Evolutionary conservation across 2,797 vertebrate species (phyloP), one percentile per base, ranked within the genome.

Genomic region (Chloroceryle inda): DNA sequence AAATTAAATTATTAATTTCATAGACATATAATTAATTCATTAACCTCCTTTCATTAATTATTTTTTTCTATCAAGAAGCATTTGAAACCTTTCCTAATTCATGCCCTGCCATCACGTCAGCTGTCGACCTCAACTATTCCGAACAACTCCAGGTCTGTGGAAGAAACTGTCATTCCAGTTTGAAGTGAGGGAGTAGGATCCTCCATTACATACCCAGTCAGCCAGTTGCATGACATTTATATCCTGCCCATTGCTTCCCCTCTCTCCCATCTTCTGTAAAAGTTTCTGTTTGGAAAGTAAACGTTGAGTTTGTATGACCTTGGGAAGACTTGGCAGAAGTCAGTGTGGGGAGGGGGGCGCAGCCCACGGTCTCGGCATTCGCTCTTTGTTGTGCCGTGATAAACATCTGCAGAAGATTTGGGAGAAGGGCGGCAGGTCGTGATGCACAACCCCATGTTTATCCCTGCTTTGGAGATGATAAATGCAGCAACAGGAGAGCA

Each of bases 371-470:
- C 63, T 67, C 1, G 5, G 24, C 8, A 9, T 86, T 69, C 61
- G 31, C 17, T 88, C 38, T 47, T 78, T 66, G 24, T 45, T 81
- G 45, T 1, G 2, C 50, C 1, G 0, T 29, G 78, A 49, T 38
- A 44, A 78, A 58, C 31, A 56, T 53, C 58, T 82, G 42, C 23
- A 61, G 56, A 53, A 62, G 56, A 53, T 71, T 2, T 62, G 29
- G 58, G 33, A 44, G 16, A 1, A 6, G 3, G 8, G 13, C 0
- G 1, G 33, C n/a, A 63, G 66, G 52, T 74, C 0, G 0, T 61
- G 80, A 17, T 52, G 50, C 33, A 16, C 27, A 74, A 47, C 16
- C 59, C 35, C 21, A 1, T 14, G 47, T 76, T 72, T 44, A 35
- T 35, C 17, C 24, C 53, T n/a, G 56, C 4, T 69, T 49, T 19